Percentiles rank a stretch among this genome's conserved stretches.
Evolutionary conservation across 2,888 invertebrate species (phyloP).

Genomic region (Diaphora mendica): DNA sequence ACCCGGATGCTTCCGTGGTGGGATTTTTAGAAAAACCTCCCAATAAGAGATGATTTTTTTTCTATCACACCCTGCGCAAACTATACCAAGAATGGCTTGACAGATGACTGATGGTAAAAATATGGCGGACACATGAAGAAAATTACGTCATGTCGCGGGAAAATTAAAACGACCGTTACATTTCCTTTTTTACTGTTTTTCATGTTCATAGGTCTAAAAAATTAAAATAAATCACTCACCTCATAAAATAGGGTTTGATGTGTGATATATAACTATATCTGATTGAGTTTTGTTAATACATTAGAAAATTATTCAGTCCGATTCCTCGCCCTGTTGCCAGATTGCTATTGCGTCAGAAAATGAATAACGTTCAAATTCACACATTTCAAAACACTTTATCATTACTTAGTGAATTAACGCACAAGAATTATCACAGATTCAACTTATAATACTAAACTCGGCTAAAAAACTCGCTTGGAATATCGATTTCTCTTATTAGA

Average conservation of each 20-base stretch:
- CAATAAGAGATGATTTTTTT: slow-evolving; percentile 65
- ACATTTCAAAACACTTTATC: slow-evolving; percentile 79
- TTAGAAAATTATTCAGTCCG: slow-evolving; percentile 73
- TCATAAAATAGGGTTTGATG: slow-evolving; percentile 68
- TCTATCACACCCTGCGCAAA: slow-evolving; percentile 70
- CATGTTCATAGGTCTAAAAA: slow-evolving; percentile 10
- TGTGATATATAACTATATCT: slow-evolving; percentile 63
- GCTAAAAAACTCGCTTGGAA: slow-evolving; percentile 18
- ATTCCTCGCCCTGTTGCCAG: slow-evolving; percentile 82
- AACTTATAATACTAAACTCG: slow-evolving; percentile 29
- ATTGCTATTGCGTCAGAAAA: slow-evolving; percentile 84
- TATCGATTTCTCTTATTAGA: slow-evolving; percentile 44
- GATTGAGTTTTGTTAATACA: slow-evolving; percentile 71
- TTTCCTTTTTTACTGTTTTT: slow-evolving; percentile 43
- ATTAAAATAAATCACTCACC: slow-evolving; percentile 64
- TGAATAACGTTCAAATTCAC: slow-evolving; percentile 75
- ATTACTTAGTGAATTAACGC: slow-evolving; percentile 66
- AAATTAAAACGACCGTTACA: slow-evolving; percentile 72
- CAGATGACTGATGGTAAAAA: slow-evolving; percentile 79
- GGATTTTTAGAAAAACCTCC: slow-evolving; percentile 69
- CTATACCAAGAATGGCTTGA: slow-evolving; percentile 66
- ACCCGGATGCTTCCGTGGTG: slow-evolving; percentile 85
- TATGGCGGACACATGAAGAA: slow-evolving; percentile 66
- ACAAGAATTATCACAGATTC: slow-evolving; percentile 45
- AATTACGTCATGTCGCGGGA: slow-evolving; percentile 83